A percentile compares a stretch with the other conserved stretches of the same genome.
Conservation (phyloP, 2,797 vertebrate genomes). For the Neopelma chrysocephalum region DNA sequence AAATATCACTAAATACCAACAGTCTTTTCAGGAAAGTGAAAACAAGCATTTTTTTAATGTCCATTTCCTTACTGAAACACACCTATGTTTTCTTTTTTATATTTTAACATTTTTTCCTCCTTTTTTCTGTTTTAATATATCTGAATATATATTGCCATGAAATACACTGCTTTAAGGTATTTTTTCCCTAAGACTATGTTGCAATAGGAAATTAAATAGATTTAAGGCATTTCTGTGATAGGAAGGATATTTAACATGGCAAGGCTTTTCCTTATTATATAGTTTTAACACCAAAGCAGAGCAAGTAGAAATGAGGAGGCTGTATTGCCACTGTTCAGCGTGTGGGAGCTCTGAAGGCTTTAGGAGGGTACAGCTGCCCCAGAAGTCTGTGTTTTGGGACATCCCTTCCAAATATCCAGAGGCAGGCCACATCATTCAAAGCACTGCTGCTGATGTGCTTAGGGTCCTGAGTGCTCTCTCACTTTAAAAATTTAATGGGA, state of each 20-base stretch:
- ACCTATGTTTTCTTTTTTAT: background rate
- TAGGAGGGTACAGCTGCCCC: background rate
- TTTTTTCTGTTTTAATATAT: background rate
- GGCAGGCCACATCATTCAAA: background rate
- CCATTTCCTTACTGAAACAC: background rate
- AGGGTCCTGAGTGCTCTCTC: background rate
- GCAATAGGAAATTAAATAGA: background rate
- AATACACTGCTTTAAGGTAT: background rate
- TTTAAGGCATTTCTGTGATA: background rate
- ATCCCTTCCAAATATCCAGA: background rate
- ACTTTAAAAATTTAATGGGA: background rate
- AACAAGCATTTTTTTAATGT: background rate
- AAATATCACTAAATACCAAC: background rate
- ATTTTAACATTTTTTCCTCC: background rate
- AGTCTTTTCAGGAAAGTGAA: background rate
- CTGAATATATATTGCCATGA: background rate
- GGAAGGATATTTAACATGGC: background rate
- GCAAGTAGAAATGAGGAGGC: background rate
- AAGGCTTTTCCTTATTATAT: background rate
- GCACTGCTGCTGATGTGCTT: rapidly evolving
- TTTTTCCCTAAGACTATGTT: background rate
- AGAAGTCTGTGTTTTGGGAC: background rate
- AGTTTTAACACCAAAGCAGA: background rate
- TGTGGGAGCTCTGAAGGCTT: background rate
- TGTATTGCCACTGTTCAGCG: rapidly evolving